Base-by-base conservation (phyloP, 1,140 invertebrate genomes). In the Amyelois transitella region DNA sequence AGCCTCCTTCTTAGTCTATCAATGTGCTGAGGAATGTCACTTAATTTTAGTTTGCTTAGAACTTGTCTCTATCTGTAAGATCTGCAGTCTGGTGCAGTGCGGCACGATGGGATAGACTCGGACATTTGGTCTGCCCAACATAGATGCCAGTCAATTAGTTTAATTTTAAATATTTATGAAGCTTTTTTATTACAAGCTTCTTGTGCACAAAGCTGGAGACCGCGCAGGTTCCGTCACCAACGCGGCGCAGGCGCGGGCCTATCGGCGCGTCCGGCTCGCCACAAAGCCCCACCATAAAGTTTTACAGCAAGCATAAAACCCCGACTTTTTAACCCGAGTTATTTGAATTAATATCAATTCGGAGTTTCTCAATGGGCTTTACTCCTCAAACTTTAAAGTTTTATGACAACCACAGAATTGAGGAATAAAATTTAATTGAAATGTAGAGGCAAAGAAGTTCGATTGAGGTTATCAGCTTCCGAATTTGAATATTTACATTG, bases 311-410 rank as follows among this genome's bases (percentile, higher is more conserved):
- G 71, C 82, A 88, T 88, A 88, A 88, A 88, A 88, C 80, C 85
- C 85, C 80, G 85, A 88, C 82, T 88, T 88, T 88, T 88, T 88
- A 85, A 86, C 85, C 82, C 69, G 76, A 83, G 74, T 88, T 86
- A 88, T 88, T 88, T 88, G 85, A 86, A 88, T 88, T 88, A 88
- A 88, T 88, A 88, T 88, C 82, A 86, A 88, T 88, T 81, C 84
- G 72, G 81, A 84, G 77, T 84, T 85, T 75, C 81, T 88, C 85
- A 88, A 86, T 88, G 85, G 85, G 78, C 80, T 84, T 86, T 73
- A 84, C 84, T 87, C 78, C 81, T 88, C 85, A 73, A 83, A 86
- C 77, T 83, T 80, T 87, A 87, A 87, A 86, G 75, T 85, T 87
- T 87, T 87, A 87, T 78, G 81, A 83, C 77, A 69, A 79, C 70